Conservation (phyloP, 2,797 vertebrate species). For the Mionectes olivaceus region DNA sequence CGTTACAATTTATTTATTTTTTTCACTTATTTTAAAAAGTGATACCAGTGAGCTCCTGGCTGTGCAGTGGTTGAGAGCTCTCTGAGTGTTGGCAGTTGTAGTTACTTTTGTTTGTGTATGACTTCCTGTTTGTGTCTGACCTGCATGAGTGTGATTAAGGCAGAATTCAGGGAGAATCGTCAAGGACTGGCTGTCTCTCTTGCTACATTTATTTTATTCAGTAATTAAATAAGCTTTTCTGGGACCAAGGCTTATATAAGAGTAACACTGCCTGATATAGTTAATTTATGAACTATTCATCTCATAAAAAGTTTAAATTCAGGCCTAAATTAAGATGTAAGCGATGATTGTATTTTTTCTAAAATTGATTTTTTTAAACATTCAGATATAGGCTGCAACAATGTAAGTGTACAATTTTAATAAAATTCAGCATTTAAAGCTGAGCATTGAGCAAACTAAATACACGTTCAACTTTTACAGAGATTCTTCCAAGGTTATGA, state of each 20-base stretch:
- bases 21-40: not conserved
- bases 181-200: not conserved
- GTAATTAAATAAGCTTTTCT: not conserved
- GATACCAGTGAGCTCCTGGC: not conserved
- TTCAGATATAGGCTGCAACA: not conserved
- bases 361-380: not conserved
- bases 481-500: conserved; percentile 41
- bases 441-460: not conserved
- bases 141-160: not conserved
- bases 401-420: not conserved
- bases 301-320: not conserved
- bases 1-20: not conserved
- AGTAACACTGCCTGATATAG: not conserved
- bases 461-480: not conserved
- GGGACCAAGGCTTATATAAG: not conserved
- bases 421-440: not conserved
- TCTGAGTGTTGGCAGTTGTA: not conserved
- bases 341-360: not conserved
- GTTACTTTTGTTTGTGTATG: not conserved
- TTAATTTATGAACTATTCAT: not conserved
- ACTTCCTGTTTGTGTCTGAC: not conserved
- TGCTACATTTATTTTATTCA: not conserved
- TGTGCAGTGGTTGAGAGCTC: not conserved
- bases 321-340: not conserved
- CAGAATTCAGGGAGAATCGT: not conserved